Percentiles rank a stretch among this genome's conserved stretches.
phyloP scores from a whole-genome alignment of 2,797 vertebrate genomes.

The Poeciliopsis infans region DNA sequence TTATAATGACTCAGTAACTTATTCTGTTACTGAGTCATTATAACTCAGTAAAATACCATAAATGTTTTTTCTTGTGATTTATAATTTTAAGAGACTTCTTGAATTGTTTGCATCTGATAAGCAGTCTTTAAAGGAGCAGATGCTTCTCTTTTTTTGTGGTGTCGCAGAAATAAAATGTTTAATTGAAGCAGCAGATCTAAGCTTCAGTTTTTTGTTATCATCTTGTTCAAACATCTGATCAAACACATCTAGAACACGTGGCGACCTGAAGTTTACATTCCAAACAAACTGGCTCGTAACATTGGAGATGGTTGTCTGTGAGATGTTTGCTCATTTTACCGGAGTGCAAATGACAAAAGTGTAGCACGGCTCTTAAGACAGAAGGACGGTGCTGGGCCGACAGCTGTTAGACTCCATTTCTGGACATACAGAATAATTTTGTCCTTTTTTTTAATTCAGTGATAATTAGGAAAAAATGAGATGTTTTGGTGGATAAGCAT shows the following conservation, averaged over 20 bases:
- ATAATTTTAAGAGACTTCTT: not conserved
- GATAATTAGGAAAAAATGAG: not conserved
- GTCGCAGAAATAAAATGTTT: conserved; percentile 29
- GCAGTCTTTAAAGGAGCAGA: conserved; percentile 10
- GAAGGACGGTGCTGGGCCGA: conserved; percentile 33
- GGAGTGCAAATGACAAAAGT: conserved; percentile 28
- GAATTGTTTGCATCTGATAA: not conserved
- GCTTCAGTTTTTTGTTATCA: conserved; percentile 23
- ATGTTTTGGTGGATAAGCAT: not conserved
- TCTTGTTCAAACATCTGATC: conserved; percentile 35
- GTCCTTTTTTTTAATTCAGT: not conserved
- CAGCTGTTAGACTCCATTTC: conserved; percentile 32
- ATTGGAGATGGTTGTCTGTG: conserved; percentile 32
- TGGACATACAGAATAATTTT: not conserved
- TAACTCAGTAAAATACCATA: not conserved
- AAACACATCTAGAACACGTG: conserved; percentile 29
- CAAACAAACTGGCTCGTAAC: conserved; percentile 37
- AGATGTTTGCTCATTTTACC: conserved; percentile 34
- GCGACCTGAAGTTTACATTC: conserved; percentile 44
- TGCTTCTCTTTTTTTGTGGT: conserved; percentile 23
- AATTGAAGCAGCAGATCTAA: conserved; percentile 6
- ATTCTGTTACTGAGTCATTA: not conserved
- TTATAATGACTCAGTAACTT: too few species aligned
- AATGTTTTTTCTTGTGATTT: not conserved
- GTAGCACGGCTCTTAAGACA: conserved; percentile 24